phyloP scores from a whole-genome alignment of 2,113 vertebrate species.

The Syngnathoides biaculeatus region DNA sequence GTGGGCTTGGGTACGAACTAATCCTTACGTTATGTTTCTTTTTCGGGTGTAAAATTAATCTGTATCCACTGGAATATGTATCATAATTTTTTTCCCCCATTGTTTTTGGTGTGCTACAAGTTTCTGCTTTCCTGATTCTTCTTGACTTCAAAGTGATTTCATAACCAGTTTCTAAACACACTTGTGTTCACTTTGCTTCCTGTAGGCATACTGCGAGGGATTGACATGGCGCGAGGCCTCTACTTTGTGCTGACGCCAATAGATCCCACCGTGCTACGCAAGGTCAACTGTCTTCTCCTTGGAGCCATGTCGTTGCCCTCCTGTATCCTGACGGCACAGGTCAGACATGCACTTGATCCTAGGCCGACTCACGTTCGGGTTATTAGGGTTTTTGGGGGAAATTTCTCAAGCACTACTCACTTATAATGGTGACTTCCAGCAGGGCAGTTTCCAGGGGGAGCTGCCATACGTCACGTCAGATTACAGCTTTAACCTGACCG shows the following conservation, averaged over 20 bases:
- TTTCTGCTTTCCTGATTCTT: background rate
- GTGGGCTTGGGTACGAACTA: constrained; percentile 84
- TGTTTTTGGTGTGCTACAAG: background rate
- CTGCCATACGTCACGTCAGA: constrained; percentile 84
- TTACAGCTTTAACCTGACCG: constrained; percentile 82
- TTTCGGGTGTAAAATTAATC: background rate
- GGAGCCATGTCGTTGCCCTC: constrained; percentile 81
- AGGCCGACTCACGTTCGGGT: background rate
- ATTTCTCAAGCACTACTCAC: background rate
- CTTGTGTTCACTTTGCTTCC: background rate
- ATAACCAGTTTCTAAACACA: background rate
- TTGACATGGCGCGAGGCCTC: constrained; percentile 82
- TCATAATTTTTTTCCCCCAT: background rate
- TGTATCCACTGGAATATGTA: background rate
- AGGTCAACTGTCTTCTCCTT: constrained; percentile 88
- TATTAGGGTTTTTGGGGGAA: background rate
- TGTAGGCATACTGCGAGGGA: constrained; percentile 85
- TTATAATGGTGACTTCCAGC: constrained; percentile 20
- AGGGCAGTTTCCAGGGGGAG: constrained; percentile 78
- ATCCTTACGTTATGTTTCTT: background rate
- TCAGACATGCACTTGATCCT: constrained; percentile 47
- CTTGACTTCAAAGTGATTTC: background rate
- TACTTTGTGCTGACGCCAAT: constrained; percentile 86
- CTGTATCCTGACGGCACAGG: constrained; percentile 82
- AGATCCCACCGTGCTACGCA: constrained; percentile 72